Conservation (phyloP, 1,140 invertebrate genomes). For the Neodiprion lecontei region DNA sequence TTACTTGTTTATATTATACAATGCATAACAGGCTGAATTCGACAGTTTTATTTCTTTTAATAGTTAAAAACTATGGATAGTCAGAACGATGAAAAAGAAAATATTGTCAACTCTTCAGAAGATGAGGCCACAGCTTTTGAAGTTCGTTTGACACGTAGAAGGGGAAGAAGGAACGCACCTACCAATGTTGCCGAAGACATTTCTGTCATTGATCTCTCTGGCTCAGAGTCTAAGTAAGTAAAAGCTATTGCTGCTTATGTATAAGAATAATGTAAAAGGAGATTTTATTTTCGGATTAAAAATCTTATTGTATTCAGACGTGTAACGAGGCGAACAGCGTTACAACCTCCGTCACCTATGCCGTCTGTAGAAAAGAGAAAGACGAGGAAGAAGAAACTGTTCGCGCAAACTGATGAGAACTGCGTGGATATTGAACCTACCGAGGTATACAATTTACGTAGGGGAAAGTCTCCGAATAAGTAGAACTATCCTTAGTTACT, state of each 20-base stretch:
- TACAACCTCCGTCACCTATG: conserved; percentile 17
- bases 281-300: conserved; percentile 11
- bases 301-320: conserved; percentile 15
- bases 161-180: conserved; percentile 18
- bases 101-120: conserved; percentile 35
- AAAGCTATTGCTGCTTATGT: neutral
- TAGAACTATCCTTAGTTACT: neutral
- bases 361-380: conserved; percentile 26
- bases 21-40: too few relatives aligned
- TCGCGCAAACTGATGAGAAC: conserved; percentile 31
- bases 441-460: conserved; percentile 27
- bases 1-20: too few relatives aligned
- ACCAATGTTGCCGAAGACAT: conserved; percentile 28
- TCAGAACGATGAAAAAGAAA: conserved; percentile 19
- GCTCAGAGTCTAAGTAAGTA: conserved; percentile 38
- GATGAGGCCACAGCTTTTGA: conserved; percentile 27
- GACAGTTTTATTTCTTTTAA: neutral
- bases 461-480: neutral
- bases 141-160: conserved; percentile 22
- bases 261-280: neutral
- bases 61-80: conserved; percentile 22
- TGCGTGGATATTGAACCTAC: conserved; percentile 36
- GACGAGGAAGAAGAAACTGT: conserved; percentile 42
- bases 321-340: conserved; percentile 20
- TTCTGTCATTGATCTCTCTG: conserved; percentile 39